Percentiles rank a stretch among this genome's conserved stretches.
Evolutionary conservation across 2,113 vertebrate species (phyloP).

Genomic region (Ptychochromis oligacanthus): DNA sequence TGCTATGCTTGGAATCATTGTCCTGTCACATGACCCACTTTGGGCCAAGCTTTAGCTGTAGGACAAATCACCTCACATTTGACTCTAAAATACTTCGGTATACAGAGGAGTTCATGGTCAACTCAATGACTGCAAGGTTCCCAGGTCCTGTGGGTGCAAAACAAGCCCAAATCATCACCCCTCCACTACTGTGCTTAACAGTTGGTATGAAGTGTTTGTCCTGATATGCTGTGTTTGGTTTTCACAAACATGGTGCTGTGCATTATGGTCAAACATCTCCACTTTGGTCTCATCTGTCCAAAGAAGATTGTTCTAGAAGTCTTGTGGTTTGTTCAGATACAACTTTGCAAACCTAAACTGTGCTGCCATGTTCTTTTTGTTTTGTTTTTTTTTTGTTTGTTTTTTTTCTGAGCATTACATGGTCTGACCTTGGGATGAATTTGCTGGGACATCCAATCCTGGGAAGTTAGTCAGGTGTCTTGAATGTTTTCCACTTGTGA

Average conservation of each 20-base stretch:
- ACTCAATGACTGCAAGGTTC: neutral
- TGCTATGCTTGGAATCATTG: neutral
- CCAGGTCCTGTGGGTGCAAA: too few species aligned
- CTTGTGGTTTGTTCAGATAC: neutral
- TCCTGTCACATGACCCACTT: neutral
- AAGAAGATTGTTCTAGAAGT: neutral
- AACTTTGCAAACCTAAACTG: accelerated
- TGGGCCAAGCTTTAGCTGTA: neutral
- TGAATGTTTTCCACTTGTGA: neutral
- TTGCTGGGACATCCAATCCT: neutral
- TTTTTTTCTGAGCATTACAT: neutral
- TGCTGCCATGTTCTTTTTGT: neutral
- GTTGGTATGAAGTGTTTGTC: neutral
- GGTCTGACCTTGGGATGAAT: neutral
- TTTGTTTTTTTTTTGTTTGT: too few species aligned
- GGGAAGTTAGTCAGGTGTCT: neutral
- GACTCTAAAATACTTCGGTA: too few species aligned
- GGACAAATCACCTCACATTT: too few species aligned
- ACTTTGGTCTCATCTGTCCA: neutral
- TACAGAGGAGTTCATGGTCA: neutral
- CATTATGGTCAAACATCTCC: neutral
- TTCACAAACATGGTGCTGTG: neutral
- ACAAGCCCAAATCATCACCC: neutral
- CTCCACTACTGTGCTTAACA: neutral
- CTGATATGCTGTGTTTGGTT: too few species aligned